Conservation (phyloP, 2,888 invertebrate genomes). For the Pachymerium ferrugineum region DNA sequence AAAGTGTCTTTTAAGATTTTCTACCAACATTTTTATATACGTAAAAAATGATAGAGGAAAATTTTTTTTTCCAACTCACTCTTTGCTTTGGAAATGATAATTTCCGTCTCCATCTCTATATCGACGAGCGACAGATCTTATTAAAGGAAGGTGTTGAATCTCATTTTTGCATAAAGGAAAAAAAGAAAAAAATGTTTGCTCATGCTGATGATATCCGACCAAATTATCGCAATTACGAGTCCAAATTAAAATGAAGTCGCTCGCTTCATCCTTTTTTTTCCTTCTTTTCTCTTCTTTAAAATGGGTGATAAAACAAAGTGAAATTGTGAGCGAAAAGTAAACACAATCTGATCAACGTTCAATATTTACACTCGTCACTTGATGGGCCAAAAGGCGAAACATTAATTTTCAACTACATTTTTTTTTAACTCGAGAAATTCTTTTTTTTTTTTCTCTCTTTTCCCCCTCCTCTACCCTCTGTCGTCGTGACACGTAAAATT, state of each 20-base stretch:
- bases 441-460: background rate
- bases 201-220: conserved; percentile 30
- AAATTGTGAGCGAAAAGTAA: conserved; percentile 14
- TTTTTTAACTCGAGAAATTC: too few relatives aligned
- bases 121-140: conserved; percentile 21
- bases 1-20: conserved; percentile 7
- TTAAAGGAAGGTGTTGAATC: conserved; percentile 21
- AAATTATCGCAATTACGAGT: conserved; percentile 32
- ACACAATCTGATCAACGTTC: conserved; percentile 16
- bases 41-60: too few relatives aligned
- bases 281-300: background rate
- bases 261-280: background rate
- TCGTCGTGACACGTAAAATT: too few relatives aligned
- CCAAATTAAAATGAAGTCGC: conserved; percentile 31
- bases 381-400: background rate
- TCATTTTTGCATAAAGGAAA: conserved; percentile 12
- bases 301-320: conserved; percentile 4
- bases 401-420: too few relatives aligned
- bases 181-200: conserved; percentile 29
- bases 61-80: background rate
- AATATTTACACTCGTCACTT: conserved; percentile 21
- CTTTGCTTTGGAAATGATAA: background rate
- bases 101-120: background rate
- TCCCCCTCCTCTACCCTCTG: too few relatives aligned
- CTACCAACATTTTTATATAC: too few relatives aligned